Percentiles rank a stretch among this genome's conserved stretches.
Conservation (phyloP, 1,140 invertebrate species). For the Diorhabda carinulata region DNA sequence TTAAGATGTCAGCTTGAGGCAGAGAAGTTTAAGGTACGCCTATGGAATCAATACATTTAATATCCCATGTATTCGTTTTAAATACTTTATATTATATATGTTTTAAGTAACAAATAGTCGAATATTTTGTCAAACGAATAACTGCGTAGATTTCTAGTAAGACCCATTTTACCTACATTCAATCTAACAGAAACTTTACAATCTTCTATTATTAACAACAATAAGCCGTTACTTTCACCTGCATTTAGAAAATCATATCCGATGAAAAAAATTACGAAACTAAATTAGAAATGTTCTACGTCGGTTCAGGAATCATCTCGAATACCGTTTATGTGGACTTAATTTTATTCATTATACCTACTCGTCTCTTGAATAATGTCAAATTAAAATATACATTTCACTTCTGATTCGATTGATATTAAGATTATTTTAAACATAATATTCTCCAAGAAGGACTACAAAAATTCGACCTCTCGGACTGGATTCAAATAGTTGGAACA, state of each 20-base stretch:
- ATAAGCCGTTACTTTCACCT: constrained; percentile 10
- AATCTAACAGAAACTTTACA: constrained; percentile 6
- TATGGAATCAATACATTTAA: too few relatives aligned
- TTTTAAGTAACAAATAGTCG: too few relatives aligned
- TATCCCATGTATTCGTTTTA: too few relatives aligned
- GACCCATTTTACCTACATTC: constrained; percentile 9
- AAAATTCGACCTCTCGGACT: too few relatives aligned
- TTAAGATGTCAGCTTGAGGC: too few relatives aligned
- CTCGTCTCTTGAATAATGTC: background rate
- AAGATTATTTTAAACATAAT: too few relatives aligned
- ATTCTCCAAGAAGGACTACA: too few relatives aligned
- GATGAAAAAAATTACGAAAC: constrained; percentile 16
- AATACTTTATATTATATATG: too few relatives aligned
- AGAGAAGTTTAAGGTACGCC: too few relatives aligned
- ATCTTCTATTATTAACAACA: constrained; percentile 14
- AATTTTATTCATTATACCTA: background rate
- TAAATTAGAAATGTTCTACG: constrained; percentile 13
- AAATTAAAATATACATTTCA: background rate
- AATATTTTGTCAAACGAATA: too few relatives aligned
- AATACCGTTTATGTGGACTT: background rate
- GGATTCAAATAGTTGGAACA: too few relatives aligned
- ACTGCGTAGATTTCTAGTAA: constrained; percentile 1
- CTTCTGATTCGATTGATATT: too few relatives aligned
- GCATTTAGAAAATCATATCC: constrained; percentile 15
- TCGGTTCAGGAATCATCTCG: background rate